Base-by-base conservation (phyloP, 1,140 invertebrate genomes). In the Fopius arisanus region DNA sequence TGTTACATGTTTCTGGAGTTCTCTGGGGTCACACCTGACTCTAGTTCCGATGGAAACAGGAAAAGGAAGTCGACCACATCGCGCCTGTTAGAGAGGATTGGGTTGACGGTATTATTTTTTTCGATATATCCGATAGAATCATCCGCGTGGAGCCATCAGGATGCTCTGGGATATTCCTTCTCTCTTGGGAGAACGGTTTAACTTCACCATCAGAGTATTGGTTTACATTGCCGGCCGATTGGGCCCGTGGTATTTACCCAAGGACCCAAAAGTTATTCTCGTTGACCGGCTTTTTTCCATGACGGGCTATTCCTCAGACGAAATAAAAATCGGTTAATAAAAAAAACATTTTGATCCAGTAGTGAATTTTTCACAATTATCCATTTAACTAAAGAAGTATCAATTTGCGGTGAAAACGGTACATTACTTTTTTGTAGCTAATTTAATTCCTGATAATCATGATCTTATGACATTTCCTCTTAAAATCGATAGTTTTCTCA, bases 11-110 rank as follows among this genome's bases (percentile, higher is more conserved):
- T 28, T 7, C 7, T 23, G 33, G 16, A 54, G 48, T 9, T 62
- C 10, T 62, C 54, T 10, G 26, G n/a, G n/a, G 29, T 33, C 62
- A 81, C 82, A 83, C 82, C 78, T 81, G 83, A 83, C 81, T 81
- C 75, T 78, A 82, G 81, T 82, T 81, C 82, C 82, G 81, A 83
- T 68, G 73, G 70, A 78, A 70, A 79, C 82, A 84, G 83, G 83
- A 84, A 84, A 80, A 83, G 83, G 83, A 84, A 84, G 83, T 84
- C 77, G 48, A 81, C 80, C 80, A 79, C 82, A 83, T 74, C 74
- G 31, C 31, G 41, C 71, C 12, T 62, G 28, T 62, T 51, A 21
- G 63, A 48, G 65, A 77, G 76, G 76, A 77, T 77, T 71, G 54
- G 65, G 70, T 77, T 73, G 65, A 63, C 67, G 29, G 43, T 48